phyloP scores from a whole-genome alignment of 2,888 invertebrate species.

The Hemicrepidius hirtus region DNA sequence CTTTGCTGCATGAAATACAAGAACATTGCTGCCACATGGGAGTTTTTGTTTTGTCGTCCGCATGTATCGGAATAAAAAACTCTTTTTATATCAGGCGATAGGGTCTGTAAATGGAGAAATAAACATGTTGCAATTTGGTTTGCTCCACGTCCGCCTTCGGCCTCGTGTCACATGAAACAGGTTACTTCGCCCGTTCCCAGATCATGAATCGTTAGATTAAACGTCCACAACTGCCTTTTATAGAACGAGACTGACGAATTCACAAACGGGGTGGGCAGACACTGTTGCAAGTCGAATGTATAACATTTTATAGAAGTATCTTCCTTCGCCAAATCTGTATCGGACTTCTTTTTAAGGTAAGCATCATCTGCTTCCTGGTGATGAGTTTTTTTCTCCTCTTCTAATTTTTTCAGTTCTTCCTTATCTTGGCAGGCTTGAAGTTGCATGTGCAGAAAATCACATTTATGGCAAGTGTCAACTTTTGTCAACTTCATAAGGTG shows the following conservation, averaged over 20 bases:
- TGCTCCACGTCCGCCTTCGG: no score
- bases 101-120: constrained; percentile 28
- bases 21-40: constrained; percentile 58
- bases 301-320: background rate
- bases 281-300: constrained; percentile 9
- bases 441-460: constrained; percentile 44
- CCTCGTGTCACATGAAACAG: background rate
- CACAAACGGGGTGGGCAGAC: background rate
- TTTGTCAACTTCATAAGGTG: constrained; percentile 34
- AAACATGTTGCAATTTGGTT: constrained; percentile 52
- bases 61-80: constrained; percentile 20
- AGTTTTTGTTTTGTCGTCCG: constrained; percentile 60
- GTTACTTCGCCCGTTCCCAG: background rate
- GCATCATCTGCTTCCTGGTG: constrained; percentile 12
- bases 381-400: background rate
- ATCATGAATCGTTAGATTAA: constrained; percentile 22
- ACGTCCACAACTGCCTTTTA: constrained; percentile 19
- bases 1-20: constrained; percentile 40
- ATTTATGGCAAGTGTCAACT: constrained; percentile 55
- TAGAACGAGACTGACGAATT: background rate
- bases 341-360: constrained; percentile 12
- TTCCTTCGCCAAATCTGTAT: background rate
- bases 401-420: background rate
- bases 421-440: background rate
- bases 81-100: constrained; percentile 45